Evolutionary conservation across 2,888 invertebrate species (phyloP).

Genomic region (Pantelozetes paolii): DNA sequence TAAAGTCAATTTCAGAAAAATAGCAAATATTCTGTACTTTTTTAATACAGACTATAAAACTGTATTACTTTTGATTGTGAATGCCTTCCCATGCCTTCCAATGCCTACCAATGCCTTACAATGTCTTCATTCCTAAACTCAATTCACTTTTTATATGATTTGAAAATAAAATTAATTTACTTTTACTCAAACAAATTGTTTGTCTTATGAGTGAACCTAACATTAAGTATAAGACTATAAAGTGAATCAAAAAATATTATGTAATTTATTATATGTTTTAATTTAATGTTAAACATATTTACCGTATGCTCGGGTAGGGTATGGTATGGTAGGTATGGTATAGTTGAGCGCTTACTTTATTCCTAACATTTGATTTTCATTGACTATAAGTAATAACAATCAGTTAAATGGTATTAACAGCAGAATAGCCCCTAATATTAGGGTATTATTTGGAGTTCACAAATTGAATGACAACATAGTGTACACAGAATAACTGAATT

Average conservation of each 20-base stretch:
- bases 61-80: not conserved
- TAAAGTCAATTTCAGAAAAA: conserved; percentile 5
- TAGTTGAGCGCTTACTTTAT: not conserved
- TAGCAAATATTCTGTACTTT: not conserved
- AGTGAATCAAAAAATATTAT: not conserved
- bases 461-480: not conserved
- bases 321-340: not conserved
- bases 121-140: not conserved
- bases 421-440: not conserved
- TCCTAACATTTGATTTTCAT: not conserved
- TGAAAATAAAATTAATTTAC: not conserved
- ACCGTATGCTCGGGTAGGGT: too few species aligned
- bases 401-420: conserved; percentile 25
- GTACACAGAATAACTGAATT: not conserved
- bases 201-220: not conserved
- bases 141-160: not conserved
- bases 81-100: not conserved
- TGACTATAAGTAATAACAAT: conserved; percentile 24
- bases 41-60: not conserved
- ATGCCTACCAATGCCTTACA: not conserved
- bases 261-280: conserved; percentile 2
- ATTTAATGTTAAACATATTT: conserved; percentile 1
- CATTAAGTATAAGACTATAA: not conserved
- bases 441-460: not conserved
- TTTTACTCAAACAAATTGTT: not conserved